These are phyloP conservation scores for Tinamus guttatus DNA, from an alignment of 2,113 vertebrate species.

Conservation along the genomic window DNA sequence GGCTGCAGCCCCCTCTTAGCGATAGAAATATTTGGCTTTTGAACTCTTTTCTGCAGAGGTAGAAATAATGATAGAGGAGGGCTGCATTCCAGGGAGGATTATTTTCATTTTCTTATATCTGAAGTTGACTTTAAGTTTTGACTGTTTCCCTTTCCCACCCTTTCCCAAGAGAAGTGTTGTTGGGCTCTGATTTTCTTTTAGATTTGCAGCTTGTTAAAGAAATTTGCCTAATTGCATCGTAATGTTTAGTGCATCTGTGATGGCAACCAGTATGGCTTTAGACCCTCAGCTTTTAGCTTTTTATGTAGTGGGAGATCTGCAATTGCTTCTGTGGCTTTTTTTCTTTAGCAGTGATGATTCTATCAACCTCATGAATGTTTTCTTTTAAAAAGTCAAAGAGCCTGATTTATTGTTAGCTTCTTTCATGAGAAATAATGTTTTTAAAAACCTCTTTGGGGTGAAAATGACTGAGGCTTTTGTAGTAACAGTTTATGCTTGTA, in stretches of 20 bases:
- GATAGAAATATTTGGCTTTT: fast-evolving
- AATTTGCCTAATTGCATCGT: neutral
- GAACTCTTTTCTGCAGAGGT: neutral
- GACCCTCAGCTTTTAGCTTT: neutral
- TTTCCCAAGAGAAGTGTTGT: neutral
- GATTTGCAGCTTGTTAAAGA: neutral
- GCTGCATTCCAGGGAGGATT: neutral
- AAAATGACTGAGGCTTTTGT: neutral
- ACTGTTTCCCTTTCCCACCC: neutral
- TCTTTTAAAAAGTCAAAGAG: neutral
- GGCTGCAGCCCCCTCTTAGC: neutral
- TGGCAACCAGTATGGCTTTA: neutral
- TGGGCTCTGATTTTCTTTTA: neutral
- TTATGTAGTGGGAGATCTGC: neutral
- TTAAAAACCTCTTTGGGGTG: neutral
- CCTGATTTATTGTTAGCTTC: neutral
- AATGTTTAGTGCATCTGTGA: neutral
- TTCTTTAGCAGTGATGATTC: neutral
- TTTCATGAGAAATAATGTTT: too few relatives aligned
- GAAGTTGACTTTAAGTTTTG: neutral
- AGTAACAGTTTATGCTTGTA: fast-evolving
- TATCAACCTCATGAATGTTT: neutral
- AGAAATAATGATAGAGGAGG: neutral
- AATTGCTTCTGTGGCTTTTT: neutral
- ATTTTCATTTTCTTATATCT: neutral